A percentile compares a stretch with the other conserved stretches of the same genome.
Conservation (phyloP, 2,888 invertebrate species). For the Dynastes tityus region DNA sequence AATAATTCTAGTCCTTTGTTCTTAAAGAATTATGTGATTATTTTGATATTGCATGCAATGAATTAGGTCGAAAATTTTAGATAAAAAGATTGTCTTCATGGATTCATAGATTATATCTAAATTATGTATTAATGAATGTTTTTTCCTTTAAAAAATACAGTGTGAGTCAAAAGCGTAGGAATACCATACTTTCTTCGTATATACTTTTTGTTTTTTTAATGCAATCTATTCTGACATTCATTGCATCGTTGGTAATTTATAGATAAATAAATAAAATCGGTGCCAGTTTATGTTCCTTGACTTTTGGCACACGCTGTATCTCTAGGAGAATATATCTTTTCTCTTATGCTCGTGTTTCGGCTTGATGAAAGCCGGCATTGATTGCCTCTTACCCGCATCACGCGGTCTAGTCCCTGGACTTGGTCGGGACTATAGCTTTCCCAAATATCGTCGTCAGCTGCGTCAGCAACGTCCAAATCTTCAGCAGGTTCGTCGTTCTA, state of each 20-base stretch:
- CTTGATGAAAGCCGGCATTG: constrained; percentile 13
- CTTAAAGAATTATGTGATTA: no score
- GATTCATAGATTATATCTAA: neutral
- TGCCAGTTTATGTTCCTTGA: neutral
- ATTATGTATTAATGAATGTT: neutral
- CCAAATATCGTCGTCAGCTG: constrained; percentile 77
- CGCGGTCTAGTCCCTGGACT: constrained; percentile 73
- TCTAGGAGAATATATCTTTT: neutral
- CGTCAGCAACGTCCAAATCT: constrained; percentile 75
- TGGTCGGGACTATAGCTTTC: constrained; percentile 75
- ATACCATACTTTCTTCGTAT: neutral
- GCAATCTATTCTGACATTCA: no score
- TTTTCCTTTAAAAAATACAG: neutral
- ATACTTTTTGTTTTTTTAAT: no score
- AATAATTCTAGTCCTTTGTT: no score
- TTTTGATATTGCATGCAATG: constrained; percentile 2
- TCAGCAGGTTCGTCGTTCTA: constrained; percentile 84
- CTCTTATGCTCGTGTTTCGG: constrained; percentile 32
- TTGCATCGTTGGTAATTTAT: no score
- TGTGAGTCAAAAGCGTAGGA: neutral
- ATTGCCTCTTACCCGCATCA: constrained; percentile 74
- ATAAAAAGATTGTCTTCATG: no score
- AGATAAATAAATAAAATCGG: no score
- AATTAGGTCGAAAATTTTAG: no score
- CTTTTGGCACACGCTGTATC: neutral